These are phyloP conservation scores for Sorex araneus DNA, from an alignment of 2,113 vertebrate genomes.

Conservation along the genomic window DNA sequence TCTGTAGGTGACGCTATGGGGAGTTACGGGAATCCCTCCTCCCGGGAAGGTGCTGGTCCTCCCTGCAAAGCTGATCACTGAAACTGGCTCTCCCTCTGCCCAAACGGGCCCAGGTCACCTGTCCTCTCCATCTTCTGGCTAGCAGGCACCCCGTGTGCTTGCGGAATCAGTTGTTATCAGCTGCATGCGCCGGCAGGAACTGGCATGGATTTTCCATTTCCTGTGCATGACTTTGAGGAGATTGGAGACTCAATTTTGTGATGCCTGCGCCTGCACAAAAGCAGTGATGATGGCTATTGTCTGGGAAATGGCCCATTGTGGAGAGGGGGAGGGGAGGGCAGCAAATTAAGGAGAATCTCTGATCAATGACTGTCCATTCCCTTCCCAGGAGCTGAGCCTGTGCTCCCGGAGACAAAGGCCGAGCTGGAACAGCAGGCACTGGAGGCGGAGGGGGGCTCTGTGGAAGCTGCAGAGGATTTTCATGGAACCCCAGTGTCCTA, in stretches of 20 bases:
- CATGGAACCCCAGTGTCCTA: neutral
- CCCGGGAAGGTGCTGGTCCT: neutral
- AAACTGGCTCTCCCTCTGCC: neutral
- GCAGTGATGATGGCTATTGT: constrained; percentile 89
- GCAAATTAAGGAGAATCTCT: constrained; percentile 74
- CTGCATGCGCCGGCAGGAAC: constrained; percentile 14
- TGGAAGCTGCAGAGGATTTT: neutral
- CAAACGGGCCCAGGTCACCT: neutral
- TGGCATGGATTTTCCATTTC: constrained; percentile 87
- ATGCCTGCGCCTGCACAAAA: constrained; percentile 84
- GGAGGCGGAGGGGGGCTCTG: constrained; percentile 3
- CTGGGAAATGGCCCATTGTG: constrained; percentile 83
- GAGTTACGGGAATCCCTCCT: fast-evolving
- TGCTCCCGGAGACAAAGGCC: constrained; percentile 51
- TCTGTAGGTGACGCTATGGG: neutral
- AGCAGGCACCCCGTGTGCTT: neutral
- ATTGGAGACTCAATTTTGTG: constrained; percentile 82
- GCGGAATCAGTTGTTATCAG: constrained; percentile 25
- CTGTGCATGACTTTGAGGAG: constrained; percentile 79
- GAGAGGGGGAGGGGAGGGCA: constrained; percentile 17
- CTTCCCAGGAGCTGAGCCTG: constrained; percentile 60
- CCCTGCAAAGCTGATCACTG: neutral
- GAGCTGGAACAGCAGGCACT: neutral
- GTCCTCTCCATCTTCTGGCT: neutral
- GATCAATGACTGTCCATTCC: constrained; percentile 81